A percentile compares a stretch with the other conserved stretches of the same genome.
These are phyloP conservation scores for Triops longicaudatus DNA, from an alignment of 1,140 invertebrate species.

Conservation along the genomic window DNA sequence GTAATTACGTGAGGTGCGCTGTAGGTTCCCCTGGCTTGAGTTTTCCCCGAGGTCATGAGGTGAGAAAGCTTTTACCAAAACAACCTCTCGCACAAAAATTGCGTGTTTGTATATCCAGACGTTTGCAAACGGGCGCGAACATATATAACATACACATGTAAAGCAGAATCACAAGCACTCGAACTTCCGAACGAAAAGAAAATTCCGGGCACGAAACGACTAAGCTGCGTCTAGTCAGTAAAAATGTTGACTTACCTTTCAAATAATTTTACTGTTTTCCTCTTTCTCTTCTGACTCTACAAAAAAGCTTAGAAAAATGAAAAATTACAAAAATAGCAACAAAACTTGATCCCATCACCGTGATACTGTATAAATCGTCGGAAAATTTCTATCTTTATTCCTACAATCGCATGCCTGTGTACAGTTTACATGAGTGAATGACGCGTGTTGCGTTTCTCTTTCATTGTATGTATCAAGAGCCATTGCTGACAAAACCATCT, in stretches of 20 bases:
- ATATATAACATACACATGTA: background rate
- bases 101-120: background rate
- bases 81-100: background rate
- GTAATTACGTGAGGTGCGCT: background rate
- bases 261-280: background rate
- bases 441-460: background rate
- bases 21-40: background rate
- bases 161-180: background rate
- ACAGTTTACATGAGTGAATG: background rate
- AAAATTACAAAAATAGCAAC: background rate
- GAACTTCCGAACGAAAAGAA: background rate
- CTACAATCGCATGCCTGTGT: background rate
- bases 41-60: background rate
- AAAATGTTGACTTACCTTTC: background rate
- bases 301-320: background rate
- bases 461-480: background rate
- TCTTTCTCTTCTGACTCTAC: background rate
- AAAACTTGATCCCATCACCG: slow-evolving; percentile 2
- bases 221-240: background rate
- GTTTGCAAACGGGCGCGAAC: no score
- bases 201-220: background rate
- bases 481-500: background rate
- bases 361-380: slow-evolving; percentile 3
- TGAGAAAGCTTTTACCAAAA: background rate
- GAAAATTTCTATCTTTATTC: background rate